Conservation (phyloP, 2,797 vertebrate genomes). For the Lemur catta region DNA sequence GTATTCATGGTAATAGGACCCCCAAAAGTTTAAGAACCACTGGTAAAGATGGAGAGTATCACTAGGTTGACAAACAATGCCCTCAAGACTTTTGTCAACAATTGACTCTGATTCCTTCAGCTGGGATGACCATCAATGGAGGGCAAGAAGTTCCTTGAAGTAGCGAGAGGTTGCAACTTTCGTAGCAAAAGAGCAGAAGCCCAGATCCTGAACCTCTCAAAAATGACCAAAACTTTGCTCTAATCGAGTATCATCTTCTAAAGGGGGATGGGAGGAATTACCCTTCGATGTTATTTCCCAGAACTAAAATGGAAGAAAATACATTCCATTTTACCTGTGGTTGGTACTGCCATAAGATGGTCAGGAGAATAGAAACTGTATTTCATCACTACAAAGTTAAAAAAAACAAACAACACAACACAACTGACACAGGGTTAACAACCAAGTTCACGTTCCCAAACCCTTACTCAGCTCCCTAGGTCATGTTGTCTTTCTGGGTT, state of each 20-base stretch:
- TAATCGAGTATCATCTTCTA: neutral
- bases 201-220: neutral
- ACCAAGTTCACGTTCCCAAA: constrained; percentile 48
- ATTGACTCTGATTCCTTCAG: neutral
- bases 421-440: neutral
- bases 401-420: neutral
- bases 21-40: neutral
- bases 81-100: neutral
- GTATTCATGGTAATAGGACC: neutral
- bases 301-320: neutral
- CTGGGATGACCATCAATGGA: neutral
- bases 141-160: neutral
- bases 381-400: constrained; percentile 17
- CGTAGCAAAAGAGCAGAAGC: neutral
- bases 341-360: neutral
- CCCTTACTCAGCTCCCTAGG: neutral
- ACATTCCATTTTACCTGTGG: neutral
- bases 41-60: neutral
- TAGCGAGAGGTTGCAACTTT: neutral
- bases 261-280: fast-evolving
- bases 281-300: neutral
- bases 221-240: neutral
- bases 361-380: constrained; percentile 27
- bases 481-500: constrained; percentile 71
- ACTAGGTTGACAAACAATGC: neutral